Conservation (phyloP, 2,113 vertebrate genomes). For the Osmerus eperlanus region DNA sequence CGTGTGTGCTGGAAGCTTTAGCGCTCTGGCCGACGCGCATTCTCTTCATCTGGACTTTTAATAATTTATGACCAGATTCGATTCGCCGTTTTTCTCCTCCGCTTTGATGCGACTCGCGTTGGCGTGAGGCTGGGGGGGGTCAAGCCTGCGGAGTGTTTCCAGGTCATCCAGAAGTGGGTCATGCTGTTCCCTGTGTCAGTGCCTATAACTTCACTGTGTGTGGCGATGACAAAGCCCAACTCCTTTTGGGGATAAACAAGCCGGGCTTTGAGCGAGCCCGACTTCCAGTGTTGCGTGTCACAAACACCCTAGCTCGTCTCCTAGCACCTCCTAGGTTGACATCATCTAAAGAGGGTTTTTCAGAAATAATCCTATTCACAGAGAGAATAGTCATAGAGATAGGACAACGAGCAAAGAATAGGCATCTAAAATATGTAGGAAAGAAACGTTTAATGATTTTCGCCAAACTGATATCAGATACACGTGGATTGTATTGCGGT, state of each 20-base stretch:
- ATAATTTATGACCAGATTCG: conserved; percentile 54
- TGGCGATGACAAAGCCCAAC: conserved; percentile 53
- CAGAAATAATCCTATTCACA: too few relatives aligned
- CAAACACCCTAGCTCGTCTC: too few relatives aligned
- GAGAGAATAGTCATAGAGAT: too few relatives aligned
- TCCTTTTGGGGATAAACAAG: conserved; percentile 50
- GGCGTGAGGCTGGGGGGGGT: conserved; percentile 46
- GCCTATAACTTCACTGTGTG: conserved; percentile 58
- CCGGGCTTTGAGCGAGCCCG: conserved; percentile 36
- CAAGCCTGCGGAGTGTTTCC: conserved; percentile 64
- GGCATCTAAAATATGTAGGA: too few relatives aligned
- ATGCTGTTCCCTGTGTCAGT: conserved; percentile 70
- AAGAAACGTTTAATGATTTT: too few relatives aligned
- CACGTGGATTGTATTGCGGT: too few relatives aligned
- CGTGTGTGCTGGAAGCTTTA: conserved; percentile 21
- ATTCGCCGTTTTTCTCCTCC: conserved; percentile 33
- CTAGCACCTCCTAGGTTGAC: too few relatives aligned
- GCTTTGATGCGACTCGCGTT: conserved; percentile 36
- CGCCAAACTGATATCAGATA: too few relatives aligned
- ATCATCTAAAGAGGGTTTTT: too few relatives aligned
- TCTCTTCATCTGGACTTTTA: conserved; percentile 42
- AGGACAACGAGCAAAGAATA: too few relatives aligned
- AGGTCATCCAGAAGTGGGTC: conserved; percentile 72
- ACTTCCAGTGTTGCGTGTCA: conserved; percentile 20
- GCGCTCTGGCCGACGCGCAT: conserved; percentile 32